These are phyloP conservation scores for Erynnis tages DNA, from an alignment of 2,888 invertebrate species.

Conservation along the genomic window DNA sequence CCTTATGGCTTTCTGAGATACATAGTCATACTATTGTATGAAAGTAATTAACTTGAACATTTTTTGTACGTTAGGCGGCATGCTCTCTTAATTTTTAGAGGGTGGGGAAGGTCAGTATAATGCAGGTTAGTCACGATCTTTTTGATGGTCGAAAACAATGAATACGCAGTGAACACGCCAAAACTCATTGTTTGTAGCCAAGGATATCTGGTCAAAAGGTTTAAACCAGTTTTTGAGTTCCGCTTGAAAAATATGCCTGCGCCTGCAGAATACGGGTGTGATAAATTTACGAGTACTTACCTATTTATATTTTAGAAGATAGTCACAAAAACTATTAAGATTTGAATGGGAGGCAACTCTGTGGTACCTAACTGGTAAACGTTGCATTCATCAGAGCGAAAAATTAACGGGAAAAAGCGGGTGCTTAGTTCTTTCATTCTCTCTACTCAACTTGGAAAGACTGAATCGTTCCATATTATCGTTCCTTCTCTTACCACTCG, in stretches of 20 bases:
- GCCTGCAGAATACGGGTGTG: no score
- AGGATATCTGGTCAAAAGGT: no score
- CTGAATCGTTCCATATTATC: no score
- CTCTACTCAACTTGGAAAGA: no score
- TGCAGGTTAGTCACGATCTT: constrained; percentile 32
- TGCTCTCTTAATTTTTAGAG: constrained; percentile 20
- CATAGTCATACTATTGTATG: background rate
- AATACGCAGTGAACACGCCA: background rate
- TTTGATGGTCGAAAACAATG: constrained; percentile 11
- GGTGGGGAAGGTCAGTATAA: constrained; percentile 33
- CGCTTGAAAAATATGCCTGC: no score
- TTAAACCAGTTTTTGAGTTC: no score
- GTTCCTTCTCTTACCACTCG: no score
- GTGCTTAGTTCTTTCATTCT: no score
- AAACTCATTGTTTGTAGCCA: constrained; percentile 9
- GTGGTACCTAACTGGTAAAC: constrained; percentile 26
- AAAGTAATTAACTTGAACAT: constrained; percentile 20
- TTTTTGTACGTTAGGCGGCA: constrained; percentile 13
- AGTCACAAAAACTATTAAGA: no score
- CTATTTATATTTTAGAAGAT: no score
- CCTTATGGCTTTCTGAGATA: no score
- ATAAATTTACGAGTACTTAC: no score
- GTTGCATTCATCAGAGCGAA: constrained; percentile 38
- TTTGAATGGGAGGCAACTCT: constrained; percentile 28
- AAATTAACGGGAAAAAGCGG: constrained; percentile 34